Evolutionary conservation across 2,888 invertebrate genomes (phyloP).

Genomic region (Chloroclystis v-ata): DNA sequence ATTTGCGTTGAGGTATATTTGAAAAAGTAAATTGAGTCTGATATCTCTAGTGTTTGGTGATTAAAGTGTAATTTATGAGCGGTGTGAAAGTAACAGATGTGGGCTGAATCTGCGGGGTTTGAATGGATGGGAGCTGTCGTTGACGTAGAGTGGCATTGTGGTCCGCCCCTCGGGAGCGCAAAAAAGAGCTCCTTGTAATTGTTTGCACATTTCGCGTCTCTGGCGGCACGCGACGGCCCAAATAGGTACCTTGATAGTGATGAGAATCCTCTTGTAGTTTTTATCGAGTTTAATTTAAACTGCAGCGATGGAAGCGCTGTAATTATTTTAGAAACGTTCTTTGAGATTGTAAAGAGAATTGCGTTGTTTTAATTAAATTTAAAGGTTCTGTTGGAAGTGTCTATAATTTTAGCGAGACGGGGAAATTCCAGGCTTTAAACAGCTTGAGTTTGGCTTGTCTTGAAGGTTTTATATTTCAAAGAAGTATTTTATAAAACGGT

Average conservation of each 20-base stretch:
- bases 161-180: conserved; percentile 48
- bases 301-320: neutral
- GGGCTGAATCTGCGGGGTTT: conserved; percentile 52
- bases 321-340: neutral
- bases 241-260: conserved; percentile 28
- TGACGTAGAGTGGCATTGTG: conserved; percentile 69
- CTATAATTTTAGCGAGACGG: neutral
- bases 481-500: no score
- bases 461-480: no score
- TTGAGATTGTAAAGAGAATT: neutral
- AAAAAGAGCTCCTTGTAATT: conserved; percentile 71
- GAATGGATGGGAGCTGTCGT: conserved; percentile 58
- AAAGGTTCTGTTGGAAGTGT: no score
- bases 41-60: conserved; percentile 31
- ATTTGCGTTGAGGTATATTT: conserved; percentile 37
- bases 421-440: neutral
- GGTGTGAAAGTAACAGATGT: conserved; percentile 67
- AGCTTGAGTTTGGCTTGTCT: no score
- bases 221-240: conserved; percentile 41
- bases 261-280: conserved; percentile 23
- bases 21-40: conserved; percentile 31
- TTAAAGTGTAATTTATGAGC: conserved; percentile 46
- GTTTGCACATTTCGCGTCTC: conserved; percentile 72
- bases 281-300: conserved; percentile 19
- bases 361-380: neutral